Evolutionary conservation across 1,140 invertebrate species (phyloP).

Genomic region (Vollenhovia emeryi): DNA sequence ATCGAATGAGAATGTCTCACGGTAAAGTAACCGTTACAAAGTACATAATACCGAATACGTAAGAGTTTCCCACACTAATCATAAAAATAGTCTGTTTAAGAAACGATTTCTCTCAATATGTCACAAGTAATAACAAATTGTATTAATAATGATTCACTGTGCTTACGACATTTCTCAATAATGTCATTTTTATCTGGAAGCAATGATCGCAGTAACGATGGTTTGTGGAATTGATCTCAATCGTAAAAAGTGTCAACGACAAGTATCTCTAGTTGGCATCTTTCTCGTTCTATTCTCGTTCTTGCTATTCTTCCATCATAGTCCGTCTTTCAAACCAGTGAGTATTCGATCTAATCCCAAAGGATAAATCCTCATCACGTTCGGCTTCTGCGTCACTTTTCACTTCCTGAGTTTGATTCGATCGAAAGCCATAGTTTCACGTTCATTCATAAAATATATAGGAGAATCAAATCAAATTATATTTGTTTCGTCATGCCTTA

Average conservation of each 20-base stretch:
- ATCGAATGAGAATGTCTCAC: too few relatives aligned
- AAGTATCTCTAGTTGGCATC: slow-evolving; percentile 6
- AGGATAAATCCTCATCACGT: slow-evolving; percentile 71
- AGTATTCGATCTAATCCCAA: slow-evolving; percentile 67
- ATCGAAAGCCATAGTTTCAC: slow-evolving; percentile 58
- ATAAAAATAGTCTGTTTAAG: not conserved
- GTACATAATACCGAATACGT: not conserved
- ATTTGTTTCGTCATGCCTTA: not conserved
- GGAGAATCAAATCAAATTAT: not conserved
- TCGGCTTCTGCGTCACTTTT: slow-evolving; percentile 49
- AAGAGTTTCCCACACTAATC: not conserved
- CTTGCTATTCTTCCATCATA: slow-evolving; percentile 7
- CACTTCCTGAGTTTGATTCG: slow-evolving; percentile 72
- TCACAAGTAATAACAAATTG: not conserved
- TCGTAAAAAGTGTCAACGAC: not conserved
- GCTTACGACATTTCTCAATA: slow-evolving; percentile 5
- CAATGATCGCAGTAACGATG: not conserved
- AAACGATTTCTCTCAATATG: not conserved
- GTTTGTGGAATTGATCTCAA: not conserved
- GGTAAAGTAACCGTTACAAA: not conserved
- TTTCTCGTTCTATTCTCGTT: slow-evolving; percentile 34
- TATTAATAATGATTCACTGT: slow-evolving; percentile 34
- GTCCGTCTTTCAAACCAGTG: slow-evolving; percentile 52
- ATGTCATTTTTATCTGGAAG: not conserved
- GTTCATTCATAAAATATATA: slow-evolving; percentile 38